Base-by-base conservation (phyloP, 2,888 invertebrate species). In the Drosophila putrida region DNA sequence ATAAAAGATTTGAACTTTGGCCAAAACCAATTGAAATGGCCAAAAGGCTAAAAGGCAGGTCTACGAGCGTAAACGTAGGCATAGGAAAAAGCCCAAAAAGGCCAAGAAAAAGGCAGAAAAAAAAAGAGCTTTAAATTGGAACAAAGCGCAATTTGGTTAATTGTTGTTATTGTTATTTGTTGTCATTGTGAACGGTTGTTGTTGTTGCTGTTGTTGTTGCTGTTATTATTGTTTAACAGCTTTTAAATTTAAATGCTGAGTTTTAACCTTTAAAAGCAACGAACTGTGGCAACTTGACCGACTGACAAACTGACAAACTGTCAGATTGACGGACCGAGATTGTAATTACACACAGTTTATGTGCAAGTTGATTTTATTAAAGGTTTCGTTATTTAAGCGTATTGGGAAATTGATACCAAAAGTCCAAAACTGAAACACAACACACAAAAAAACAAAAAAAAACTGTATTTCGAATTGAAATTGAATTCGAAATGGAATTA, bases 261-360 rank as follows among this genome's bases (percentile, higher is more conserved):
- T 64, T 57, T 88, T 88, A 82, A 82, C 88, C 88, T 82, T 82
- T 85, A 74, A 82, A 88, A 69, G 76, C 73, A 60, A 67, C 82
- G 27, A 72, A 68, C 78, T 65, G 72, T 67, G 50, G 53, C 58
- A 36, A 46, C 57, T 57, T 46, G 47, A 58, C 57, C 43, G 81
- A 70, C 69, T 64, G 76, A 39, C 53, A 11, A 65, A 44, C 61
- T 13, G 51, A 27, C 61, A 8, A 58, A 41, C 55, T 20, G 63
- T 55, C 69, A 43, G 43, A 50, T 36, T 33, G 46, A 46, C 35
- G 25, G n/a, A 41, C 44, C 15, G 44, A 6, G 43, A 15, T 43
- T 55, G 66, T 78, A 77, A 75, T 75, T 77, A 75, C 67, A 75
- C 67, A 72, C 55, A 53, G 57, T 59, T 71, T 65, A 71, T 77